Evolutionary conservation across 2,797 vertebrate genomes (phyloP).

Genomic region (Onychomys torridus): DNA sequence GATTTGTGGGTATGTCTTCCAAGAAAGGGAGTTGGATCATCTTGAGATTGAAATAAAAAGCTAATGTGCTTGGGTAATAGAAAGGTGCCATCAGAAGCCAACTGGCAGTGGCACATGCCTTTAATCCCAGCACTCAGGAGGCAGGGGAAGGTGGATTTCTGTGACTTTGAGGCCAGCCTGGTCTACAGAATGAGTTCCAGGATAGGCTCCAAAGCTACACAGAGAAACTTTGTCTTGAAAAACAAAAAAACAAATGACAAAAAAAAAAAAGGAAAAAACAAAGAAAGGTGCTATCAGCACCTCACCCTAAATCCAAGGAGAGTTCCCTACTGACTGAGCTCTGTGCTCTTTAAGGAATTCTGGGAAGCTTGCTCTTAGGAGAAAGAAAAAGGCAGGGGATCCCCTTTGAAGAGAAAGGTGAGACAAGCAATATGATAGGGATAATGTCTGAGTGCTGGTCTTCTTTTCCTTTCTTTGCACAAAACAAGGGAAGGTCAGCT

Average conservation of each 20-base stretch:
- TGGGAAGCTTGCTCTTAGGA: not conserved
- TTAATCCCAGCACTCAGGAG: too few relatives aligned
- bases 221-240: too few relatives aligned
- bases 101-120: too few relatives aligned
- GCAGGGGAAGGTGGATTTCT: too few relatives aligned
- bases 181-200: too few relatives aligned
- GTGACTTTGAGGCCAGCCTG: too few relatives aligned
- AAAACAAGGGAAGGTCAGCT: slow-evolving; percentile 33
- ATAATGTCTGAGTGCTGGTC: not conserved
- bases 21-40: slow-evolving; percentile 73
- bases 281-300: not conserved
- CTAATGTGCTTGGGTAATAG: not conserved
- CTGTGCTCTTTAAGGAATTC: not conserved
- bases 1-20: slow-evolving; percentile 74
- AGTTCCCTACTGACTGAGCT: not conserved
- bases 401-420: not conserved
- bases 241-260: too few relatives aligned
- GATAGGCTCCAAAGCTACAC: too few relatives aligned
- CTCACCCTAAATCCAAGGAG: not conserved
- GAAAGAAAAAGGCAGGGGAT: not conserved
- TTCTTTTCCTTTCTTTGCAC: slow-evolving; percentile 12
- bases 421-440: not conserved
- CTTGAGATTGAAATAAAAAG: slow-evolving; percentile 49
- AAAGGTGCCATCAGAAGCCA: not conserved
- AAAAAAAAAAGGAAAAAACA: too few relatives aligned